Evolutionary conservation across 1,140 invertebrate genomes (phyloP).

Genomic region (Drosophila willistoni): DNA sequence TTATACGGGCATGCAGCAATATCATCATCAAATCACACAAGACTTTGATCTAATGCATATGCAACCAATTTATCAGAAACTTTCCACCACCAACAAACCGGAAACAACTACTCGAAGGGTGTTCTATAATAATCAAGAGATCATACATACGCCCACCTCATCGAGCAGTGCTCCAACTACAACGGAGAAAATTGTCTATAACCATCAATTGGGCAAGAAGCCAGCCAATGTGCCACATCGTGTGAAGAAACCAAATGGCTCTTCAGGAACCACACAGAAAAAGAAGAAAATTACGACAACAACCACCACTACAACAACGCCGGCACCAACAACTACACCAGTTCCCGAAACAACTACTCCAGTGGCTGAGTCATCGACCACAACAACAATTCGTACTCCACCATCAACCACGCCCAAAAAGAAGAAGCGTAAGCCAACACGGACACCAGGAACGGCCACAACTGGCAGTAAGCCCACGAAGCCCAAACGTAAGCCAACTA

Average conservation of each 20-base stretch:
- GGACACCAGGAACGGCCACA: slow-evolving; percentile 55
- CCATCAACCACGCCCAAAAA: slow-evolving; percentile 61
- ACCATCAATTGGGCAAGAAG: slow-evolving; percentile 65
- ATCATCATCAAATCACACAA: slow-evolving; percentile 71
- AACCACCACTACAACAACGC: slow-evolving; percentile 54
- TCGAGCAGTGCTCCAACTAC: slow-evolving; percentile 22
- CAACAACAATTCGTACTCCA: slow-evolving; percentile 55
- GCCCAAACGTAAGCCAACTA: slow-evolving; percentile 72
- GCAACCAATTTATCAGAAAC: slow-evolving; percentile 76
- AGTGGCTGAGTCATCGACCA: slow-evolving; percentile 32
- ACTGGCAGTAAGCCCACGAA: slow-evolving; percentile 46
- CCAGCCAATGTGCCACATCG: slow-evolving; percentile 58
- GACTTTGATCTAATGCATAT: slow-evolving; percentile 71
- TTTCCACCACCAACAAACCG: slow-evolving; percentile 46
- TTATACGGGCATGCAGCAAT: slow-evolving; percentile 79
- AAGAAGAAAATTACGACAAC: slow-evolving; percentile 71
- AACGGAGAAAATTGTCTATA: slow-evolving; percentile 41
- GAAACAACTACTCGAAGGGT: slow-evolving; percentile 72
- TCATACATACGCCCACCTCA: slow-evolving; percentile 61
- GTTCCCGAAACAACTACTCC: slow-evolving; percentile 36
- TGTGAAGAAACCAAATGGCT: slow-evolving; percentile 61
- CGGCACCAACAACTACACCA: slow-evolving; percentile 42
- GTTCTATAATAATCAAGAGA: slow-evolving; percentile 76
- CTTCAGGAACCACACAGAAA: slow-evolving; percentile 45
- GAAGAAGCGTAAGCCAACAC: slow-evolving; percentile 75